Evolutionary conservation across 2,797 vertebrate species (phyloP), one percentile per base, ranked within the genome.

Genomic region (Sarcophilus harrisii): DNA sequence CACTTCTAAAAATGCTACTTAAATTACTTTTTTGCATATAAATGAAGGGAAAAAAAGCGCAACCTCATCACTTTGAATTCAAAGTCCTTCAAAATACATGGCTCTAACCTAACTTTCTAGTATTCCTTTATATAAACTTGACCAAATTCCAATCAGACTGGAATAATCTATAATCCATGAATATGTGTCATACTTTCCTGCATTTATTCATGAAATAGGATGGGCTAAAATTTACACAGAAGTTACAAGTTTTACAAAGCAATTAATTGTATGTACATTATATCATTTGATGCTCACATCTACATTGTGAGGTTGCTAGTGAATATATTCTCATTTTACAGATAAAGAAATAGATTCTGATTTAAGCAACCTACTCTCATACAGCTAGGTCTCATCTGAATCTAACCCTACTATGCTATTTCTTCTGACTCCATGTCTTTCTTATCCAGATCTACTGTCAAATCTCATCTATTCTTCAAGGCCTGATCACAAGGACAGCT

Each of bases 1-100:
- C 54, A 9, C 10, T 55, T 55, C 9, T 55, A 55, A 57, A 98
- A 99, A 98, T 98, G 98, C 98, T 97, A 98, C 98, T 98, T 98
- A 98, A 98, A 98, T 98, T 99, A 98, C 98, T 66, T 66, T 98
- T 98, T 98, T 98, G 98, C 98, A 99, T 98, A 99, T 98, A 98
- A 97, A 97, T 96, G 54, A 55, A 55, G 54, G 98, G 98, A 98
- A 97, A 18, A 98, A 97, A 98, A 66, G 60, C 14, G 30, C 60
- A 66, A n/a, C 62, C 5, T 66, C n/a, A 14, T 73, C 62, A 38
- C 18, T 38, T 73, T 73, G 18, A 38, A 73, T 73, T 38, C 66
- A 73, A 73, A 10, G 18, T 73, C n/a, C 21, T 73, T 73, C n/a
- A 38, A 73, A 73, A 73, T n/a, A 38, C 21, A 38, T 38, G 59